phyloP scores from a whole-genome alignment of 1,140 invertebrate species.

The Phenacoccus solenopsis region DNA sequence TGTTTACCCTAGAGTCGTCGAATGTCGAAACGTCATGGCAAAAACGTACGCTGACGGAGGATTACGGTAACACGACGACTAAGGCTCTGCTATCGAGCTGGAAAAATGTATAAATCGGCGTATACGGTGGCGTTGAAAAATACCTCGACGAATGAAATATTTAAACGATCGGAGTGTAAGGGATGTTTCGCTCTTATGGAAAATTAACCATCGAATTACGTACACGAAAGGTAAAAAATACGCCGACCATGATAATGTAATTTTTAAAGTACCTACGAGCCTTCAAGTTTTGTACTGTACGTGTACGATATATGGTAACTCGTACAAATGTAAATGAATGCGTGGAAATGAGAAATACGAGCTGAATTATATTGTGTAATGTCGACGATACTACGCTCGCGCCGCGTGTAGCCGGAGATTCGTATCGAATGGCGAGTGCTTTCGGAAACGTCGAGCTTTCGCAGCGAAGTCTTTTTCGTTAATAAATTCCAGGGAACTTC shows the following conservation, averaged over 20 bases:
- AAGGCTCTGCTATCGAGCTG: no score
- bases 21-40: no score
- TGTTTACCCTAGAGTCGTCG: no score
- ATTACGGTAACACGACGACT: no score
- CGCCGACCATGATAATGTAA: background rate
- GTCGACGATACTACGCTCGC: no score
- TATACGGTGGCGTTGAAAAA: background rate
- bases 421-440: background rate
- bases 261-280: background rate
- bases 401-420: background rate
- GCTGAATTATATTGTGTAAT: background rate
- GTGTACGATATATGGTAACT: no score
- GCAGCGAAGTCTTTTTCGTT: background rate
- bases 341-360: background rate
- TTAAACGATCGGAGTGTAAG: no score
- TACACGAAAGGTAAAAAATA: background rate
- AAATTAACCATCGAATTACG: background rate
- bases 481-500: background rate
- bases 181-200: background rate
- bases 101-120: no score
- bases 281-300: background rate
- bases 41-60: no score
- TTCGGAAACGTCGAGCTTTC: background rate
- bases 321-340: no score
- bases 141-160: background rate